These are phyloP conservation scores for Cheilosia pagana DNA, from an alignment of 2,888 invertebrate species.

Conservation along the genomic window DNA sequence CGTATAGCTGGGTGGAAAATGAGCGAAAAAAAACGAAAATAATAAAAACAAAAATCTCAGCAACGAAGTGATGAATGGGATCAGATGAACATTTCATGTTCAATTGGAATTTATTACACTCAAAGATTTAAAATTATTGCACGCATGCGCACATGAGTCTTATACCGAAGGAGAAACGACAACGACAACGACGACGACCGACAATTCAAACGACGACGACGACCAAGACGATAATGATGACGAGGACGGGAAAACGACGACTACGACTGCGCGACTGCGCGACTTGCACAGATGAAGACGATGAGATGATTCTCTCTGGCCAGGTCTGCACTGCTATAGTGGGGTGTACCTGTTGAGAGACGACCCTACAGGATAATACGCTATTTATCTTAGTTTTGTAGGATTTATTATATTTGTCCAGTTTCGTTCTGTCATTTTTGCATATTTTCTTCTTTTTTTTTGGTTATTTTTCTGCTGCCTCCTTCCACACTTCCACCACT, in stretches of 20 bases:
- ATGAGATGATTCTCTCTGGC: constrained; percentile 27
- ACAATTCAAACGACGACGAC: constrained; percentile 32
- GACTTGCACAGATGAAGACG: constrained; percentile 14
- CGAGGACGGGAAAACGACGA: not conserved
- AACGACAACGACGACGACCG: constrained; percentile 32
- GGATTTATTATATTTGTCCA: constrained; percentile 67
- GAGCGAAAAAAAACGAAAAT: not conserved
- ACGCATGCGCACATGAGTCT: constrained; percentile 70
- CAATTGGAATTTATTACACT: constrained; percentile 75
- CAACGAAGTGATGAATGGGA: constrained; percentile 74
- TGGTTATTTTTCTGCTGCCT: not conserved
- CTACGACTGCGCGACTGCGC: constrained; percentile 12
- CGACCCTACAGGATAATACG: constrained; percentile 65
- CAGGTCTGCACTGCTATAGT: constrained; percentile 10
- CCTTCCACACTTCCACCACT: constrained; percentile 15
- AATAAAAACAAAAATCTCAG: constrained; percentile 16
- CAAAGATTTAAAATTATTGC: constrained; percentile 74
- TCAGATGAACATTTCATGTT: constrained; percentile 76
- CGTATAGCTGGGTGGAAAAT: not conserved
- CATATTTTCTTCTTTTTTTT: constrained; percentile 38
- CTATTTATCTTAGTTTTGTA: constrained; percentile 69
- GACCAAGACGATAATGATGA: constrained; percentile 25
- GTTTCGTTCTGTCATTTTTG: constrained; percentile 56
- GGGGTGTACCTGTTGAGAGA: constrained; percentile 51
- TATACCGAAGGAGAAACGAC: constrained; percentile 28